Percentiles rank a stretch among this genome's conserved stretches.
Conservation (phyloP, 2,113 vertebrate genomes). For the Tringa solitaria region DNA sequence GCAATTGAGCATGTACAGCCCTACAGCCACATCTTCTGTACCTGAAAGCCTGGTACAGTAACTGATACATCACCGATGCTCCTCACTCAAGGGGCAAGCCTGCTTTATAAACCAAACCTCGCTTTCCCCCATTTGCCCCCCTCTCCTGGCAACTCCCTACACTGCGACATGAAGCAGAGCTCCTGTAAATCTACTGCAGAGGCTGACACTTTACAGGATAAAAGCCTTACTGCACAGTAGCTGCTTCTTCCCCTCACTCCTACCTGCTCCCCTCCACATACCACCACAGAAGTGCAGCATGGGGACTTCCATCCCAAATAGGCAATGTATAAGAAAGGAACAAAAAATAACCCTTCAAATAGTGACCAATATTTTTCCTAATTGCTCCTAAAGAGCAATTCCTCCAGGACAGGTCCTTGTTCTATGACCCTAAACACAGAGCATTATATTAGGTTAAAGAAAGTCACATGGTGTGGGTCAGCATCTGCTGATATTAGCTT, state of each 20-base stretch:
- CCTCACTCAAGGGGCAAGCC: background rate
- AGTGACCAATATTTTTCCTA: background rate
- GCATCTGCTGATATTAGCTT: background rate
- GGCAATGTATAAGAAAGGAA: background rate
- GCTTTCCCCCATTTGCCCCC: background rate
- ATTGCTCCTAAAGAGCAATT: background rate
- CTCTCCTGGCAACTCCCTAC: background rate
- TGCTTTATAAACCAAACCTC: background rate
- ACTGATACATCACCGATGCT: background rate
- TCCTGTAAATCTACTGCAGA: background rate
- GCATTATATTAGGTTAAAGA: background rate
- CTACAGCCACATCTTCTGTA: background rate
- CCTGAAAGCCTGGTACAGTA: background rate
- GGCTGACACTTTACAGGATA: accelerated
- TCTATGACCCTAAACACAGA: background rate
- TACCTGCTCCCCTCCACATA: background rate
- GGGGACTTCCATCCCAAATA: background rate
- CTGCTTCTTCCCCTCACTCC: accelerated
- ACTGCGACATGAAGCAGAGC: background rate
- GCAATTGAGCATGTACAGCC: background rate
- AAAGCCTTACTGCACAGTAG: background rate
- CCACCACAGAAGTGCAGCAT: background rate
- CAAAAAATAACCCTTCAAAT: background rate
- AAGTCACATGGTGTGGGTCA: background rate
- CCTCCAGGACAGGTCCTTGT: background rate